These are phyloP conservation scores for Lycopodina hypogea DNA, from an alignment of 37 sponge, comb jelly and placozoan species.

Conservation along the genomic window DNA sequence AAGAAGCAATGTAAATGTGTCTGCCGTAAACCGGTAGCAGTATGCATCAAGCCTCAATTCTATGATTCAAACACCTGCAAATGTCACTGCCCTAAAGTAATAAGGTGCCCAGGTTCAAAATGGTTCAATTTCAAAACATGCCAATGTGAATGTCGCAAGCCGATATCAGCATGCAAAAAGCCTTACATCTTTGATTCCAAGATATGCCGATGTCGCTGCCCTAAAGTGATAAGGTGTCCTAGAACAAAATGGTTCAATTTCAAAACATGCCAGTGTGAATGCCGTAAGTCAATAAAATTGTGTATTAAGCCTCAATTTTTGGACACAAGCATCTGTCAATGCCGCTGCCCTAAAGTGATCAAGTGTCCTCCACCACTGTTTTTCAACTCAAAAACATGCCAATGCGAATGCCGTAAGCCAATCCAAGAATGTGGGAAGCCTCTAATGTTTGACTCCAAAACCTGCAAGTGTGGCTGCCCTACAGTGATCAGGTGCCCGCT, in stretches of 20 bases:
- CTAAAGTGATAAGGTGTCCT: neutral
- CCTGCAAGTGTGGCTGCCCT: conserved; percentile 35
- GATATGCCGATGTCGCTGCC: conserved; percentile 37
- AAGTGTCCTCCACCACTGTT: neutral
- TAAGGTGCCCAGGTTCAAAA: conserved; percentile 11
- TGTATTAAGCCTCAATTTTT: neutral
- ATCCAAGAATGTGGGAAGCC: conserved; percentile 13
- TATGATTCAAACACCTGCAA: conserved; percentile 10
- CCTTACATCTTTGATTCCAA: conserved; percentile 15
- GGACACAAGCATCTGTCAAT: conserved; percentile 15
- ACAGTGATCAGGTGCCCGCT: neutral
- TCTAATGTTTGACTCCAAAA: conserved; percentile 17
- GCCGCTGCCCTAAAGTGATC: neutral
- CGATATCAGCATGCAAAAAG: conserved; percentile 13
- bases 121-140: conserved; percentile 27
- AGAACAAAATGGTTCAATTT: neutral
- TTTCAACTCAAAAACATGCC: conserved; percentile 5
- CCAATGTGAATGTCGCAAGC: conserved; percentile 29
- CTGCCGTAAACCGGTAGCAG: neutral
- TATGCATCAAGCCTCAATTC: neutral
- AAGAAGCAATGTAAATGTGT: too few relatives aligned
- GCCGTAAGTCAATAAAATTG: neutral
- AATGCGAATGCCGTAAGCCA: conserved; percentile 17
- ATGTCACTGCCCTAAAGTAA: conserved; percentile 31
- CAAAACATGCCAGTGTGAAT: conserved; percentile 3